Conservation (phyloP, 2,888 invertebrate species). For the Drosophila demipolita region DNA sequence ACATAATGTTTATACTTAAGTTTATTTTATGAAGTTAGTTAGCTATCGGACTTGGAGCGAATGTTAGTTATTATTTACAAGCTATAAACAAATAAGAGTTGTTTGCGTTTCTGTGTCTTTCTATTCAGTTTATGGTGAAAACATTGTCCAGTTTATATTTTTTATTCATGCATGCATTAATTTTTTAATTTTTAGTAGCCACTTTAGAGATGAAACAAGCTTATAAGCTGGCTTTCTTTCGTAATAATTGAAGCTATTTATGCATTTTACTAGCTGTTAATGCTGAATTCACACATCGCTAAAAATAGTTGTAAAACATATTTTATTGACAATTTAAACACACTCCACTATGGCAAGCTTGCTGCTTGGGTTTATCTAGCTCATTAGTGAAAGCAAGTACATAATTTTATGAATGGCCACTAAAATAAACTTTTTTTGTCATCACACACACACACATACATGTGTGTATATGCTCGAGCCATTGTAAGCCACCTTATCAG, state of each 20-base stretch:
- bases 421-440: constrained; percentile 9
- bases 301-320: background rate
- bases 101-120: background rate
- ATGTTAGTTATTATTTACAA: background rate
- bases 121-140: background rate
- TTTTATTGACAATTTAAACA: constrained; percentile 36
- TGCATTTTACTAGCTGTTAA: too few relatives aligned
- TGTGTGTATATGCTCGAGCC: constrained; percentile 25
- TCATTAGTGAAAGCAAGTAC: constrained; percentile 38
- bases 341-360: constrained; percentile 43
- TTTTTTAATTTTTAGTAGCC: background rate
- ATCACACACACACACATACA: background rate
- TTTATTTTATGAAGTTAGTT: background rate
- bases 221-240: background rate
- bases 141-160: background rate
- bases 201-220: background rate
- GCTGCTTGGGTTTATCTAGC: background rate
- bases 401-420: constrained; percentile 16
- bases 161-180: background rate
- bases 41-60: background rate
- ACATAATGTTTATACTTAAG: background rate
- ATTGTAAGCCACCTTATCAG: constrained; percentile 45
- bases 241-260: background rate
- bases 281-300: background rate
- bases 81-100: background rate